A percentile compares a stretch with the other conserved stretches of the same genome.
These are phyloP conservation scores for Trogon surrucura DNA, from an alignment of 2,113 vertebrate genomes.

Conservation along the genomic window DNA sequence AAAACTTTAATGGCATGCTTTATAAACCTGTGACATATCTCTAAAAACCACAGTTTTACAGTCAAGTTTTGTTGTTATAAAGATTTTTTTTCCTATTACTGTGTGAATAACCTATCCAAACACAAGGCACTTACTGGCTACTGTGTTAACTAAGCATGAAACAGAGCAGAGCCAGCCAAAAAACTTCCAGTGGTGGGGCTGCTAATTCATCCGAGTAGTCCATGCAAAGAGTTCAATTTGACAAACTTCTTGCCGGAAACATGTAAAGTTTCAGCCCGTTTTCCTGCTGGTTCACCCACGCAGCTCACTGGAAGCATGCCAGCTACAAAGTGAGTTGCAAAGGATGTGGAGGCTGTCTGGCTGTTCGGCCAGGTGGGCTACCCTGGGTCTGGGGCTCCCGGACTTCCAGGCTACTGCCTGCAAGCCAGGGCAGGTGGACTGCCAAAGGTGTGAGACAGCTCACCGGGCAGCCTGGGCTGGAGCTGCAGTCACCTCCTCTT, in stretches of 20 bases:
- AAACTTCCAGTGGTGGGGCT: background rate
- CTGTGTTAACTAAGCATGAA: background rate
- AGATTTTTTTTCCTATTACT: background rate
- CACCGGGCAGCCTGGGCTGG: background rate
- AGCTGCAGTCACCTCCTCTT: background rate
- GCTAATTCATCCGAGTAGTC: background rate
- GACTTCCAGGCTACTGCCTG: background rate
- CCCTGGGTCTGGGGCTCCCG: background rate
- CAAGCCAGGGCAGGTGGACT: background rate
- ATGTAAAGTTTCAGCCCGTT: background rate
- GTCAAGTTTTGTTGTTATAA: background rate
- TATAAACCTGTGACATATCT: background rate
- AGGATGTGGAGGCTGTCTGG: background rate
- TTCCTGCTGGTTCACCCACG: constrained; percentile 14
- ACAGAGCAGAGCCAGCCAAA: background rate
- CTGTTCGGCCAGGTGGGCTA: constrained; percentile 20
- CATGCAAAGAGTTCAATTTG: background rate
- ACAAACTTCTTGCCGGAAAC: constrained; percentile 14
- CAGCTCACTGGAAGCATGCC: constrained; percentile 12
- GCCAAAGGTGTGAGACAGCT: background rate
- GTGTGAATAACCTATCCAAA: background rate
- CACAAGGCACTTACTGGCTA: background rate
- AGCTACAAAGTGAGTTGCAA: constrained; percentile 5
- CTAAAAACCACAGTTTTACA: background rate
- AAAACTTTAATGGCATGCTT: background rate